These are phyloP conservation scores for Bradypus variegatus DNA, from an alignment of 2,797 vertebrate species.

Conservation along the genomic window DNA sequence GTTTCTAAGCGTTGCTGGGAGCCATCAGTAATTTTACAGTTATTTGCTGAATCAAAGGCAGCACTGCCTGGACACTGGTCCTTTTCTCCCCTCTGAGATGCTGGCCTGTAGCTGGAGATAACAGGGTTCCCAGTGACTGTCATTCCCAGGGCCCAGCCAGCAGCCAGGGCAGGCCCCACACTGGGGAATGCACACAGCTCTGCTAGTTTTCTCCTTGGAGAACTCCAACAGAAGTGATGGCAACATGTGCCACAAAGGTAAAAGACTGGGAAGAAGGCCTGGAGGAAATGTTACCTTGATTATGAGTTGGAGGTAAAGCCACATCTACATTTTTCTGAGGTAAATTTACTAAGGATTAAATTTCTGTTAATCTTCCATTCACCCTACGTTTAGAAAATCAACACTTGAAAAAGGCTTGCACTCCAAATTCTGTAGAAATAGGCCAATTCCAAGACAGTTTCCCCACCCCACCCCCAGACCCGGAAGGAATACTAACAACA, in stretches of 20 bases:
- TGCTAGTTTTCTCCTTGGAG: neutral
- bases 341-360: neutral
- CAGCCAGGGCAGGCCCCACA: too few species aligned
- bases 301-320: neutral
- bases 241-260: neutral
- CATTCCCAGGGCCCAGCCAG: neutral
- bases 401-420: neutral
- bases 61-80: neutral
- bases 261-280: neutral
- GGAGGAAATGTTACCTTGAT: neutral
- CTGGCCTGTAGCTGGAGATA: too few species aligned
- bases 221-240: too few species aligned
- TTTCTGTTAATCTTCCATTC: neutral
- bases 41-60: neutral
- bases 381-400: neutral
- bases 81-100: neutral
- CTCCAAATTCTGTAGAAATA: neutral
- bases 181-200: neutral
- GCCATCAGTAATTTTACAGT: neutral
- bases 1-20: neutral
- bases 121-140: neutral
- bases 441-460: neutral
- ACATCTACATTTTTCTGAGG: neutral
- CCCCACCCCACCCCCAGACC: neutral
- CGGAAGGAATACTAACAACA: fast-evolving